A percentile compares a stretch with the other conserved stretches of the same genome.
Evolutionary conservation across 2,888 invertebrate genomes (phyloP).

Genomic region (Trachelus troglodyta): DNA sequence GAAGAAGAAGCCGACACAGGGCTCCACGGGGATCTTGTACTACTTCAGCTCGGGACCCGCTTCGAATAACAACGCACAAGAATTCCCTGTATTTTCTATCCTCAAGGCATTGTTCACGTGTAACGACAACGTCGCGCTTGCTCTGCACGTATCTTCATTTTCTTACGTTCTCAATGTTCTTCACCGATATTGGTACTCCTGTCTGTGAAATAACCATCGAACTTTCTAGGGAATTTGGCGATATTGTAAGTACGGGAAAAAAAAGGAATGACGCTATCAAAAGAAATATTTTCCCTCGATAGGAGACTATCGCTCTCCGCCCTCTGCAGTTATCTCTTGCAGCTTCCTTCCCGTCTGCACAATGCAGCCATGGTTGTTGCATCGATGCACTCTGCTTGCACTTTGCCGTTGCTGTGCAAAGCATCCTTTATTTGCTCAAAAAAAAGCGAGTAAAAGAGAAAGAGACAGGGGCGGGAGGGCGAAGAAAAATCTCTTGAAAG

Average conservation of each 20-base stretch:
- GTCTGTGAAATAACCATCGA: background rate
- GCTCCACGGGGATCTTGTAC: background rate
- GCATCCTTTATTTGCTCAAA: background rate
- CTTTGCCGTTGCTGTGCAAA: background rate
- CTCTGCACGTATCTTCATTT: background rate
- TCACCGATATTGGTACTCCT: background rate
- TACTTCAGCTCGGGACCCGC: background rate
- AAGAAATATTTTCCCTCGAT: background rate
- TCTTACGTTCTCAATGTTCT: background rate
- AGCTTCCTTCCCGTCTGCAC: background rate
- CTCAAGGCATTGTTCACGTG: background rate
- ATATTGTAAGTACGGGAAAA: background rate
- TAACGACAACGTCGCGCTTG: background rate
- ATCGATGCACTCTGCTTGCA: background rate
- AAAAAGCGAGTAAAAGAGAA: constrained; percentile 14
- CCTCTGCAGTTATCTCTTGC: background rate
- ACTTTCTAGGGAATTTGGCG: background rate
- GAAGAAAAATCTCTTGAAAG: background rate
- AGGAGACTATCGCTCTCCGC: background rate
- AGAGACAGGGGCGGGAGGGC: background rate
- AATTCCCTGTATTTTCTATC: background rate
- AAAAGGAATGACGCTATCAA: background rate
- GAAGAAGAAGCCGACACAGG: background rate
- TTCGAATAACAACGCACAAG: background rate
- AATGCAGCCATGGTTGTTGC: background rate